Evolutionary conservation across 1,140 invertebrate species (phyloP), one percentile per base, ranked within the genome.

Genomic region (Eupeodes corollae): DNA sequence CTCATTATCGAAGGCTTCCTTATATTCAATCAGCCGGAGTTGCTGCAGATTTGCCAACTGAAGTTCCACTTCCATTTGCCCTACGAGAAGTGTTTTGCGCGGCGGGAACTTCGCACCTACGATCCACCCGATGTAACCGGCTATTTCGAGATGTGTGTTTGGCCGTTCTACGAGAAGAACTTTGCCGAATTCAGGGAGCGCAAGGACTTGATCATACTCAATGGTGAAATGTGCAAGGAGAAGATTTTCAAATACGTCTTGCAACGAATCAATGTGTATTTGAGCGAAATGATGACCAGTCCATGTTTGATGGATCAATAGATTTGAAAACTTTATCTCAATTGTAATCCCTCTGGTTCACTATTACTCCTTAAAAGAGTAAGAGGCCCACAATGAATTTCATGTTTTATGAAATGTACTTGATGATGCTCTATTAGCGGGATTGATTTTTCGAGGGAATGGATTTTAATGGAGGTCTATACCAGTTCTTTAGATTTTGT

Each of bases 91-190:
- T 88, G 85, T 55, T 68, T 64, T 53, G 57, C 72, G 48, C 70
- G 84, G 41, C 73, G 85, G 44, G 58, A 61, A 16, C 58, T 59
- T n/a, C 71, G 86, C 6, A 57, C 68, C 12, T 91, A 90, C 57
- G 75, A 83, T 48, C 86, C 85, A 14, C 83, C 86, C 6, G 86
- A 89, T 70, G 75, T 83, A 6, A 78, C 78, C 5, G 82, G 83
- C 2, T 89, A 90, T 71, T 88, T 89, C 63, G 83, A 89, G 14
- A 68, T 70, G 32, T 78, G 79, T 52, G 84, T 85, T 1, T 89
- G 86, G 85, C 85, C 84, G 0, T 78, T 83, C 53, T 82, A 83
- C 59, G 65, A 68, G 38, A 58, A 56, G 49, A 63, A 68, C 42
- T 63, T 65, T 37, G 51, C 51, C 15, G 63, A 66, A 40, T 63